A percentile compares a stretch with the other conserved stretches of the same genome.
Conservation (phyloP, 2,888 invertebrate genomes). For the Metellina segmentata region DNA sequence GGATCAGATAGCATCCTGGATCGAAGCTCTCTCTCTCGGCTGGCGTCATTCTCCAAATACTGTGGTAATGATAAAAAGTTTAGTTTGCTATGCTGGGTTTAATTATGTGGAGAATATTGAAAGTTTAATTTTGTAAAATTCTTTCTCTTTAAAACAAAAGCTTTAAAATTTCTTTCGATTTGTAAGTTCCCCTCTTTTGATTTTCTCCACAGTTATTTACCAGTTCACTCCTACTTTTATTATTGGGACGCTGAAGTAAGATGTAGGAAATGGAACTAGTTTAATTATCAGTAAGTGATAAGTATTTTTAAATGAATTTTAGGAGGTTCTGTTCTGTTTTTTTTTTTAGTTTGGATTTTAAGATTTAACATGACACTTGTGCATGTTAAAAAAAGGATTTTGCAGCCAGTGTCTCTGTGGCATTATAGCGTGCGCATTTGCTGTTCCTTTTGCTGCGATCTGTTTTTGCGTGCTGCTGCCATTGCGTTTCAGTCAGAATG, state of each 20-base stretch:
- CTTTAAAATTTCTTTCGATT: conserved; percentile 24
- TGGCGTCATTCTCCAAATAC: conserved; percentile 49
- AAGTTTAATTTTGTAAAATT: conserved; percentile 54
- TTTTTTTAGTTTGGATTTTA: conserved; percentile 9
- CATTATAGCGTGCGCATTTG: conserved; percentile 60
- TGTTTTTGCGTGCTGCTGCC: conserved; percentile 57
- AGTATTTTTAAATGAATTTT: conserved; percentile 74
- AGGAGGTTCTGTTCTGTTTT: conserved; percentile 54
- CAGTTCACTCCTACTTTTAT: conserved; percentile 74
- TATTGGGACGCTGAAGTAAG: conserved; percentile 75
- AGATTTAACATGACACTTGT: conserved; percentile 69
- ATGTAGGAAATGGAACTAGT: conserved; percentile 71
- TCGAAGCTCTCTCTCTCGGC: conserved; percentile 40
- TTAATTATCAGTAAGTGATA: conserved; percentile 73
- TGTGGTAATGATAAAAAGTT: conserved; percentile 76
- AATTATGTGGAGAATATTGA: conserved; percentile 75
- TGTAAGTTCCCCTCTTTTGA: conserved; percentile 71
- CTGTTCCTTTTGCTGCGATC: conserved; percentile 68
- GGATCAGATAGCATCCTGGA: conserved; percentile 55
- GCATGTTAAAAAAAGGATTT: conserved; percentile 69
- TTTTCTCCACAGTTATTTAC: conserved; percentile 77
- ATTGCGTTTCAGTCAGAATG: conserved; percentile 68
- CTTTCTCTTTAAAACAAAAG: conserved; percentile 19
- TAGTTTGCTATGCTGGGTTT: conserved; percentile 75
- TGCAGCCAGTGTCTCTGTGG: conserved; percentile 71